Evolutionary conservation across 1,140 invertebrate species (phyloP), one percentile per base, ranked within the genome.

Genomic region (Muscidifurax raptorellus): DNA sequence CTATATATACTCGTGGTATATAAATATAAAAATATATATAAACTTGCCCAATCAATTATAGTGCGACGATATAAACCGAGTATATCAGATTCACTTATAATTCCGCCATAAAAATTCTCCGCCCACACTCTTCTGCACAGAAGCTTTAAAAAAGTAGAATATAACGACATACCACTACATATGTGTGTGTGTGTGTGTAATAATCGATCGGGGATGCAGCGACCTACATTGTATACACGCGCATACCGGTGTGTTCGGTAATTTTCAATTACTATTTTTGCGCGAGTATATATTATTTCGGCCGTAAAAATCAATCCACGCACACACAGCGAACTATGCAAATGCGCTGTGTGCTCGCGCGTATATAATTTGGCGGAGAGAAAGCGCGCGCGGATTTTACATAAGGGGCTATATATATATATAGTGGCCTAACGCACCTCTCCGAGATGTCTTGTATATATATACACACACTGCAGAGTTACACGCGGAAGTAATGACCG

Each of bases 241-340:
- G n/a, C n/a, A n/a, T n/a, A n/a, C n/a, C n/a, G n/a, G n/a, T n/a
- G 25, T 28, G 7, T 10, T 44, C 64, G 25, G 25, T 36, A 64
- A 75, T 82, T 82, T 82, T 64, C 69, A 72, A 81, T 81, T 59
- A 81, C 27, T 69, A 9, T 30, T 75, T 71, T 9, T 13, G 25
- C 44, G 30, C 71, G 71, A 74, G 30, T 47, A 69, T 52, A 25
- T 69, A 75, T 74, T 82, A 82, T 82, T 66, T 28, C 18, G 32
- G 0, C n/a, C 12, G 7, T 44, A 83, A 83, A 82, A 82, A 83
- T 83, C 74, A 83, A 82, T 77, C 18, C 1, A 10, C 36, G 32
- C 32, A 18, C 71, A 30, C 12, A 30, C 4, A 32, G 80, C 47
- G 13, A 77, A 77, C 72, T 83, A 76, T 83, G 81, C 81, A 83